These are phyloP conservation scores for Charaxes varanes DNA, from an alignment of 1,140 invertebrate species.

Conservation along the genomic window DNA sequence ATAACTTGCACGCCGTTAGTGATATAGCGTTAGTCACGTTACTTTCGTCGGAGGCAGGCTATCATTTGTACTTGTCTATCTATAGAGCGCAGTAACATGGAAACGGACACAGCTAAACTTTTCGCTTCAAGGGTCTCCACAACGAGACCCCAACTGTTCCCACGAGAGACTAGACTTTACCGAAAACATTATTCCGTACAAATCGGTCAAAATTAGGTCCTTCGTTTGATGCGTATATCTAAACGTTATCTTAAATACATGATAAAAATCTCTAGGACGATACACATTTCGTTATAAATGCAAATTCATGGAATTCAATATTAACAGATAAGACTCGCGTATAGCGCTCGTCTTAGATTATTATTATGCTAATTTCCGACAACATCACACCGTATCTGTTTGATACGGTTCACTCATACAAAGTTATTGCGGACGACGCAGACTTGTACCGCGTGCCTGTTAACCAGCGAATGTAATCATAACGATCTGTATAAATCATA, in stretches of 20 bases:
- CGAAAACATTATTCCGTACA: conserved; percentile 54
- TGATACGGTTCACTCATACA: background rate
- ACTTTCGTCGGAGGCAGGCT: conserved; percentile 49
- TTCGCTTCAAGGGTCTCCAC: conserved; percentile 25
- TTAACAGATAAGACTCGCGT: conserved; percentile 47
- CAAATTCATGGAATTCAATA: conserved; percentile 74
- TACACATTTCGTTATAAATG: conserved; percentile 72
- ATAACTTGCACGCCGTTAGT: conserved; percentile 2
- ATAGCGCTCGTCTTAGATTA: conserved; percentile 36
- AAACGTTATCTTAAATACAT: conserved; percentile 66
- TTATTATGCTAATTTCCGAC: conserved; percentile 55
- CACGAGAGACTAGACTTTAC: conserved; percentile 65
- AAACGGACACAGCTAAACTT: conserved; percentile 39
- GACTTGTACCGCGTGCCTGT: conserved; percentile 4
- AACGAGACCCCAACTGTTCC: conserved; percentile 37
- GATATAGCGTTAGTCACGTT: conserved; percentile 20
- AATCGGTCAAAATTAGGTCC: conserved; percentile 58
- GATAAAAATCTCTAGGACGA: conserved; percentile 71
- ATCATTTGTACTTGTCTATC: conserved; percentile 65
- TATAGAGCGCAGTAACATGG: conserved; percentile 38
- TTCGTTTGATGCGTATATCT: conserved; percentile 54
- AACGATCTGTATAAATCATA: conserved; percentile 27
- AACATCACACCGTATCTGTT: conserved; percentile 12
- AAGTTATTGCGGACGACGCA: background rate
- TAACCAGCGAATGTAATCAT: conserved; percentile 14